Base-by-base conservation (phyloP, 1,140 invertebrate genomes). In the Centruroides sculpturatus region DNA sequence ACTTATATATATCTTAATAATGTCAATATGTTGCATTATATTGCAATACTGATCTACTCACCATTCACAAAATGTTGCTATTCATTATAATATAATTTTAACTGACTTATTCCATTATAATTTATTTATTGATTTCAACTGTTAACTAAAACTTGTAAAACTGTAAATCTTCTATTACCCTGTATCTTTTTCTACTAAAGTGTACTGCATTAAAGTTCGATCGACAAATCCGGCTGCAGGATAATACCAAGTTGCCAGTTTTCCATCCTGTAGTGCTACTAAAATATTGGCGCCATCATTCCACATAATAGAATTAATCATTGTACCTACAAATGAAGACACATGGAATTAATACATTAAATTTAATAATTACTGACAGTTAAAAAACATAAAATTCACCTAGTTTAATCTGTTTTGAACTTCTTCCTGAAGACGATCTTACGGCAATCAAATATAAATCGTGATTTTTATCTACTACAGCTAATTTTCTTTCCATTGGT, bases 171-270 rank as follows among this genome's bases (percentile, higher is more conserved):
- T 23, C 23, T 23, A 23, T 23, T 41, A 84, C 82, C 78, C 80
- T 46, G 79, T 77, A 69, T 85, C 82, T 67, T 80, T 82, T 46
- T 83, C 80, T 52, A 82, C 77, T 41, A 81, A 72, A 0, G 84
- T 84, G 67, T 76, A 79, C 46, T 78, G 71, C 23, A 85, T 73
- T 6, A 93, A 75, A 60, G 85, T 83, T 53, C 81, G 78, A 75
- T 95, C 90, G 35, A 85, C 79, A 67, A 80, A 85, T 1, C 83
- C 78, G 35, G 84, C 81, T 48, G 79, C 80, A 0, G 92, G 92
- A 71, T 85, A 91, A 64, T 87, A 84, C 85, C 88, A 94, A n/a
- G 94, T 81, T 34, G 84, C 82, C 34, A 94, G 75, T 66, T 81
- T 84, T 1, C 83, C 79, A 66, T 94, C 89, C 64, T 89, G 80